Percentiles rank a stretch among this genome's conserved stretches.
Evolutionary conservation across 2,888 invertebrate genomes (phyloP).

Genomic region (Octodonta nipae): DNA sequence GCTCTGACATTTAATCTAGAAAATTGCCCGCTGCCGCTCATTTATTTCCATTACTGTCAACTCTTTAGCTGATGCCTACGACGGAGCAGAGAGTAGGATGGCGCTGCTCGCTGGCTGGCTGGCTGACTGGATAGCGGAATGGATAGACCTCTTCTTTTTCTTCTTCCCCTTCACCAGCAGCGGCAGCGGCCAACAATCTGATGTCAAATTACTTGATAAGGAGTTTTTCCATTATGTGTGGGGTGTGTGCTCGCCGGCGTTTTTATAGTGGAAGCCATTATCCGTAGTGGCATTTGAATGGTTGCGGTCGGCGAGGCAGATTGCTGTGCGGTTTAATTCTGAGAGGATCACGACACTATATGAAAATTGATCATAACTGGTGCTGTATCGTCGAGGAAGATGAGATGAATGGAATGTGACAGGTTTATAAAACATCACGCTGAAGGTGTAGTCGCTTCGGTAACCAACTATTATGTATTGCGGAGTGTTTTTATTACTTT

Average conservation of each 20-base stretch:
- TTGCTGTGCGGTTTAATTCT: too few relatives aligned
- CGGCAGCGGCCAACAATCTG: constrained; percentile 29
- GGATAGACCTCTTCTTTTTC: neutral
- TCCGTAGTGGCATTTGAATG: too few relatives aligned
- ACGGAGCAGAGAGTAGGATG: constrained; percentile 1
- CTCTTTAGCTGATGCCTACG: constrained; percentile 34
- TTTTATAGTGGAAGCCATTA: constrained; percentile 1
- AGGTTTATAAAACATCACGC: too few relatives aligned
- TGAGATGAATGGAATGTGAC: too few relatives aligned
- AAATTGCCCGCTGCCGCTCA: constrained; percentile 48
- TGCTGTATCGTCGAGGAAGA: too few relatives aligned
- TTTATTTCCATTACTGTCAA: constrained; percentile 52
- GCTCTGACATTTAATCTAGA: constrained; percentile 52
- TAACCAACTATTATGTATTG: too few relatives aligned
- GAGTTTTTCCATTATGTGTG: constrained; percentile 17
- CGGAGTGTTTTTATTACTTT: too few relatives aligned
- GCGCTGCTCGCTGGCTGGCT: neutral
- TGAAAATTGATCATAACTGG: too few relatives aligned
- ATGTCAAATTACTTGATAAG: constrained; percentile 34
- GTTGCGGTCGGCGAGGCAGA: too few relatives aligned
- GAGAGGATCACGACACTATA: too few relatives aligned
- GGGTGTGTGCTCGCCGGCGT: neutral
- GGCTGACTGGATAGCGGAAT: neutral
- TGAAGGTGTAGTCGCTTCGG: too few relatives aligned
- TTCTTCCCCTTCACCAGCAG: neutral